Percentiles rank a stretch among this genome's conserved stretches.
These are phyloP conservation scores for Indicator indicator DNA, from an alignment of 2,113 vertebrate species.

Conservation along the genomic window DNA sequence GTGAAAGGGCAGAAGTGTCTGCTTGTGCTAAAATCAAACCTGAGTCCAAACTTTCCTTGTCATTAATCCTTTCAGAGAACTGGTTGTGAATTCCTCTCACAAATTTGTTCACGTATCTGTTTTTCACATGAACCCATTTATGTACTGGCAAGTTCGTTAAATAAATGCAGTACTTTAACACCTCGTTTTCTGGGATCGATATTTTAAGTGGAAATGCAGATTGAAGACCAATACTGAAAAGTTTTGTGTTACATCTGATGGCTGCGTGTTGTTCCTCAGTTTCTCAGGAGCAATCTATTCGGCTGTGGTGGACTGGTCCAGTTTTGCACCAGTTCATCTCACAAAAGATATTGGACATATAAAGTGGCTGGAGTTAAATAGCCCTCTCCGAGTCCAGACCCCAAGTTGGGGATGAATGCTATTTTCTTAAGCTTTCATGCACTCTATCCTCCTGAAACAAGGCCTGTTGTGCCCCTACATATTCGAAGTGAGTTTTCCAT, in stretches of 20 bases:
- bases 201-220: constrained; percentile 17
- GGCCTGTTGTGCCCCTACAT: background rate
- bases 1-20: background rate
- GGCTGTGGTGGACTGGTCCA: background rate
- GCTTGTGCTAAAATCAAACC: background rate
- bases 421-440: background rate
- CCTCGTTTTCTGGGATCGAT: background rate
- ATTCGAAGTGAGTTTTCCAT: background rate
- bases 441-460: background rate
- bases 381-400: background rate
- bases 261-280: background rate
- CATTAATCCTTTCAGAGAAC: background rate
- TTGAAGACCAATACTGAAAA: background rate
- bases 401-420: background rate
- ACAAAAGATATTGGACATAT: background rate
- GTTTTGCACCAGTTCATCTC: background rate
- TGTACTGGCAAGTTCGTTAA: constrained; percentile 1
- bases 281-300: background rate
- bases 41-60: background rate
- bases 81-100: background rate
- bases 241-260: background rate
- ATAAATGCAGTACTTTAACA: constrained; percentile 9
- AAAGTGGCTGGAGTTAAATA: background rate
- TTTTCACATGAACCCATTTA: constrained; percentile 15
- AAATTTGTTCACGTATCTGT: constrained; percentile 23